Evolutionary conservation across 1,140 invertebrate species (phyloP).

Genomic region (Ceratosolen fusciceps): DNA sequence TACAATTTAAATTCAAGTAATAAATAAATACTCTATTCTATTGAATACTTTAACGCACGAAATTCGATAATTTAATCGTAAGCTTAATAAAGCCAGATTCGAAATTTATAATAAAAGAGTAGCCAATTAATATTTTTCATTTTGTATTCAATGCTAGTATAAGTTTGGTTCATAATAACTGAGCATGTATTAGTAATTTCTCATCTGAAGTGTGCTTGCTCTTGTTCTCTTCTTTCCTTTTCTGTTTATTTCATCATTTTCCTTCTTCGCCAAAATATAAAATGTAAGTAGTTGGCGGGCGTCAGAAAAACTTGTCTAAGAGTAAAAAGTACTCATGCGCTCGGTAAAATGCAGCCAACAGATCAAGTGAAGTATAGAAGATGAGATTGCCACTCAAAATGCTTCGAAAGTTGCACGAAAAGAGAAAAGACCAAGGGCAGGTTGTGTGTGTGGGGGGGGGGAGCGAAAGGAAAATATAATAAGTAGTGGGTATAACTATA

Average conservation of each 20-base stretch:
- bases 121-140: too few relatives aligned
- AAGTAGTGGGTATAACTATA: conserved; percentile 47
- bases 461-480: conserved; percentile 34
- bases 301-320: conserved; percentile 29
- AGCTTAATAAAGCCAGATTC: too few relatives aligned
- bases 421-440: conserved; percentile 23
- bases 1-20: too few relatives aligned
- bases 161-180: background rate
- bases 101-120: too few relatives aligned
- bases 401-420: conserved; percentile 39
- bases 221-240: background rate
- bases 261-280: conserved; percentile 26
- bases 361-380: conserved; percentile 42
- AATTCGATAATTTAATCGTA: too few relatives aligned
- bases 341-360: conserved; percentile 28
- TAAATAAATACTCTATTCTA: too few relatives aligned
- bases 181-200: too few relatives aligned
- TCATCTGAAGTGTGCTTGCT: too few relatives aligned
- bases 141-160: too few relatives aligned
- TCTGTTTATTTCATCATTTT: background rate
- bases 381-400: conserved; percentile 48
- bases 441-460: too few relatives aligned
- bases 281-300: background rate
- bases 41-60: too few relatives aligned
- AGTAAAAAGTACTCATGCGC: conserved; percentile 25